Base-by-base conservation (phyloP, 2,888 invertebrate species). In the Cephus runcator region DNA sequence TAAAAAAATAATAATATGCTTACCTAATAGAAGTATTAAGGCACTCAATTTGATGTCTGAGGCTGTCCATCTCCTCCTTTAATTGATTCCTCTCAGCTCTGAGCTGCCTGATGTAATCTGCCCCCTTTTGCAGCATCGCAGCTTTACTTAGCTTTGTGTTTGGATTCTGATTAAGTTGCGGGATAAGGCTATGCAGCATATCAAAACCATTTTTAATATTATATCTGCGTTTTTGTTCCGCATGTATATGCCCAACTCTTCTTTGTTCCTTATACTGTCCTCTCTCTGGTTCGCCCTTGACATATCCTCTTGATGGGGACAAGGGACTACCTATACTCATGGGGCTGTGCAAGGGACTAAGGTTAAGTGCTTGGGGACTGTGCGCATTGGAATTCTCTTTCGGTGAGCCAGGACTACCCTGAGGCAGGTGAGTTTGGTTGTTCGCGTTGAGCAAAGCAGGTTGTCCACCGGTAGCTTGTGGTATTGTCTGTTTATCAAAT, bases 181-280 rank as follows among this genome's bases (percentile, higher is more conserved):
- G 98, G 89, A 99, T 98, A 80, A 99, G 94, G 81, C 96, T 95
- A 91, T 98, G 97, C 83, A 99, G 93, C 92, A 96, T 96, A 92
- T 99, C 98, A 92, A 99, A 99, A 69, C 98, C 98, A 91, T 97
- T 97, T 92, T 98, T 98, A 87, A 99, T 98, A 91, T 98, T 98
- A 91, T 97, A 98, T 77, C 98, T 94, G 68, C 99, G 94, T 92
- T 98, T 99, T 92, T 98, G 98, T 90, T 99, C 99, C 0, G 99
- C 98, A 92, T 98, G 98, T 86, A 98, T 96, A 92, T 98, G 98
- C 23, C 97, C 97, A 81, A 96, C 96, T 77, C 98, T 94, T 73
- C 96, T 93, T 86, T 96, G 95, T 89, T 96, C 95, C 88, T 93
- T 91, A 80, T 91, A 91, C 75, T 90, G 90, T 84, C 93, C 88